Evolutionary conservation across 2,888 invertebrate genomes (phyloP), one percentile per base, ranked within the genome.

Genomic region (Athalia cordata): DNA sequence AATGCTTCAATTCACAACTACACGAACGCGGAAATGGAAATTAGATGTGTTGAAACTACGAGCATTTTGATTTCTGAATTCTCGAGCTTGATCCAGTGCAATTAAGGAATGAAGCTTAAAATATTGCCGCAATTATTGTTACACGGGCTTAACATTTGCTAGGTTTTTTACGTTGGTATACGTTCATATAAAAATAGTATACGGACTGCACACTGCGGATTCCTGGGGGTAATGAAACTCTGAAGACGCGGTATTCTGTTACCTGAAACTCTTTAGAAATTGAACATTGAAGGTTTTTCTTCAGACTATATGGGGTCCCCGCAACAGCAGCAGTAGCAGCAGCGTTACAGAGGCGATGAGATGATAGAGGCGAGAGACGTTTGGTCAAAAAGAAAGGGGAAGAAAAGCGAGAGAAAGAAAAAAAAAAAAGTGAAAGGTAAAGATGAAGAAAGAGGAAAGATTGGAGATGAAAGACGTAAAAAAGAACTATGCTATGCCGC

Each of bases 211-310:
- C 50, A 57, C 50, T 45, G 47, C n/a, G 52, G 45, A 70, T 13
- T 49, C 49, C 45, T 45, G n/a, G 15, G 59, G 72, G 72, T 72
- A 72, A 72, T 72, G 72, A 59, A 72, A 59, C 72, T 72, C 70
- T 47, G 70, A 15, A 72, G 70, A 47, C 57, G 57, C 72, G 72
- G 75, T 75, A 50, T 29, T 75, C 75, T 75, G 75, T 75, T 75
- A 75, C 75, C 29, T 29, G 29, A 50, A 62, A 52, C 75, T 75
- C 75, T 75, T 75, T 75, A 62, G 75, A 75, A 72, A 64, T 62
- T 62, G 75, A 62, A 75, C 62, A 64, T 75, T 64, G 75, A 62
- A 62, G 75, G 64, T 57, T 61, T 61, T 62, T 75, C 49, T 29
- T 5, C 43, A 15, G 49, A 45, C 72, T 9, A 59, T 13, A 52